These are phyloP conservation scores for Mormyrops attenuatus DNA, from an alignment of 2,797 vertebrate genomes.

Conservation along the genomic window DNA sequence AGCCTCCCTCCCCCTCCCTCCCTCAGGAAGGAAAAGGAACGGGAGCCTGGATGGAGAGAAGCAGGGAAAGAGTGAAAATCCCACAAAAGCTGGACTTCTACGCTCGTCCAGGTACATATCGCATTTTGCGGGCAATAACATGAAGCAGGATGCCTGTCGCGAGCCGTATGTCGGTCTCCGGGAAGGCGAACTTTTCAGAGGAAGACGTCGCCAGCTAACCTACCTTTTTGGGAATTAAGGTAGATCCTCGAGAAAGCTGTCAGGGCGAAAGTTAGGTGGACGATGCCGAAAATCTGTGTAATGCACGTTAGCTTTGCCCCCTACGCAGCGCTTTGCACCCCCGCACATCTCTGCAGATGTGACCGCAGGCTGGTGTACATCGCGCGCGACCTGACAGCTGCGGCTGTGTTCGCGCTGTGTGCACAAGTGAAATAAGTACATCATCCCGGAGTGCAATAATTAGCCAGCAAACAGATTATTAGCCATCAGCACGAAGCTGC, in stretches of 20 bases:
- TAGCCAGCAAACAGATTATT: not conserved
- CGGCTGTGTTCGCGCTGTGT: not conserved
- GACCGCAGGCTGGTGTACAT: not conserved
- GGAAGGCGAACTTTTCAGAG: slow-evolving; percentile 15
- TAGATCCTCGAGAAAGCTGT: slow-evolving; percentile 8
- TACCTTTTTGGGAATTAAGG: slow-evolving; percentile 23
- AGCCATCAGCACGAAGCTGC: not conserved
- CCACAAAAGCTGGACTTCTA: not conserved
- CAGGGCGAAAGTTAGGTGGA: not conserved
- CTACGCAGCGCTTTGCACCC: not conserved
- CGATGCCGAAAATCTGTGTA: not conserved
- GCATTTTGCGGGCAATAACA: not conserved
- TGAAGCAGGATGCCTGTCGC: not conserved
- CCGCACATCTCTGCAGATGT: not conserved
- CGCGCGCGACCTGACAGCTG: not conserved
- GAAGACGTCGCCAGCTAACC: slow-evolving; percentile 16
- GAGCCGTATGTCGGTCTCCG: not conserved
- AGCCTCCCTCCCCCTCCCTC: not conserved
- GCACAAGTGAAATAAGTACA: not conserved
- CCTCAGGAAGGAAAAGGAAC: slow-evolving; percentile 20
- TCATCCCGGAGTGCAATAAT: not conserved
- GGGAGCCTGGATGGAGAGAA: slow-evolving; percentile 16
- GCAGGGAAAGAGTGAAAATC: not conserved
- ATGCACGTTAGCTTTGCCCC: not conserved
- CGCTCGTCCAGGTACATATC: not conserved